These are phyloP conservation scores for Chrysocyon brachyurus DNA, from an alignment of 2,797 vertebrate species.

Conservation along the genomic window DNA sequence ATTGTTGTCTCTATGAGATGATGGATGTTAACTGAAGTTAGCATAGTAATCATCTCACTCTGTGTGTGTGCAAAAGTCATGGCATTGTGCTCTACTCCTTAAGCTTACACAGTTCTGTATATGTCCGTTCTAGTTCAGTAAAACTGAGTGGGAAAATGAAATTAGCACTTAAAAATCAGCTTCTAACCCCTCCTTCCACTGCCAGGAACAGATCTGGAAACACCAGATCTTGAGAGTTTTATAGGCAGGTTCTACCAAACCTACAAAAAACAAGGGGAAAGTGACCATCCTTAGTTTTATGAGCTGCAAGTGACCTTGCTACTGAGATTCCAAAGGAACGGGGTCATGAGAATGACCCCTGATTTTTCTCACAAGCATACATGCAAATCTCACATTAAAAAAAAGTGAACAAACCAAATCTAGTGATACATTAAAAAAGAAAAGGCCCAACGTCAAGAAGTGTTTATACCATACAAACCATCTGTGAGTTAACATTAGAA, in stretches of 20 bases:
- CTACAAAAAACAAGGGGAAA: not conserved
- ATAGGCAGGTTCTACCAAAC: conserved; percentile 31
- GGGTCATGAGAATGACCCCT: not conserved
- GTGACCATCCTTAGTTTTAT: not conserved
- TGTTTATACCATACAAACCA: not conserved
- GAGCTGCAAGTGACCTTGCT: not conserved
- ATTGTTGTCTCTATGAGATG: not conserved
- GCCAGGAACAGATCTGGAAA: not conserved
- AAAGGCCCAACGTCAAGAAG: not conserved
- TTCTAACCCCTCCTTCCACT: not conserved
- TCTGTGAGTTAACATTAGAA: not conserved
- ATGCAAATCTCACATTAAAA: not conserved
- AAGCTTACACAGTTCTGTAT: not conserved
- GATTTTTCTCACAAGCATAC: not conserved
- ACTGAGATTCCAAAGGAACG: not conserved
- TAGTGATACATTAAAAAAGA: conserved; percentile 57
- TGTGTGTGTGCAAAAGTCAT: not conserved
- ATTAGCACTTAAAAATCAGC: not conserved
- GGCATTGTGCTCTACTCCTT: not conserved
- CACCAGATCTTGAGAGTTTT: not conserved
- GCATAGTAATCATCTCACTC: not conserved
- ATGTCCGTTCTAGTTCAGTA: not conserved
- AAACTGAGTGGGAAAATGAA: not conserved
- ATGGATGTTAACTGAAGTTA: not conserved
- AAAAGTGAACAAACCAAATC: conserved; percentile 26